Conservation (phyloP, 1,140 invertebrate genomes). For the Portunus trituberculatus region DNA sequence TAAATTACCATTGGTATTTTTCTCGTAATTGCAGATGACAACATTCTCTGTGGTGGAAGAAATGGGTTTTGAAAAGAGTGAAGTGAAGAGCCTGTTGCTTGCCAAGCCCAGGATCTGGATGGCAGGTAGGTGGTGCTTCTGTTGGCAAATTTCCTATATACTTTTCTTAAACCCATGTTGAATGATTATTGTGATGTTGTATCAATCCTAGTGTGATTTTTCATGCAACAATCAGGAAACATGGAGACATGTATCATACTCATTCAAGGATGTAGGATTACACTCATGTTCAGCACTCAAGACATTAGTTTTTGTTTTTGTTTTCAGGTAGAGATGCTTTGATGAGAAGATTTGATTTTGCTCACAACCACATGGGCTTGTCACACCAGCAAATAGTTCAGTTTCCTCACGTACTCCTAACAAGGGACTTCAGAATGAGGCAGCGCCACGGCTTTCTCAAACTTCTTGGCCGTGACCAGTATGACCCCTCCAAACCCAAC, state of each 20-base stretch:
- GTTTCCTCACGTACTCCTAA: constrained; percentile 55
- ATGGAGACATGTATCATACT: background rate
- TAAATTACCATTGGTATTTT: background rate
- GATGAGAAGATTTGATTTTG: constrained; percentile 47
- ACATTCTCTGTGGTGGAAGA: constrained; percentile 57
- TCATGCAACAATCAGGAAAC: background rate
- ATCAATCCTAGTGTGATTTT: background rate
- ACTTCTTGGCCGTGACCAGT: constrained; percentile 44
- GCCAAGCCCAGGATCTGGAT: constrained; percentile 59
- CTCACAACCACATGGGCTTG: constrained; percentile 64
- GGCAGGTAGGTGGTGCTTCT: background rate
- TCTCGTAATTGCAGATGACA: constrained; percentile 42
- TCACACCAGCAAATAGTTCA: constrained; percentile 43
- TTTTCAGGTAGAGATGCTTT: constrained; percentile 58
- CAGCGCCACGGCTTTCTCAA: constrained; percentile 60
- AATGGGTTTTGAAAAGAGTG: constrained; percentile 57
- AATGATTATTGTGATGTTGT: too few species aligned
- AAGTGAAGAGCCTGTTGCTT: constrained; percentile 65
- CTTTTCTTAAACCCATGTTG: too few species aligned
- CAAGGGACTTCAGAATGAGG: constrained; percentile 61
- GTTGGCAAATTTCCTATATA: background rate
- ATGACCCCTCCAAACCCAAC: constrained; percentile 51
- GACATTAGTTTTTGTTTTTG: background rate
- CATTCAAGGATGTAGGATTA: background rate
- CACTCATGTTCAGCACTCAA: background rate